These are phyloP conservation scores for Koerneria pararmatus DNA, from an alignment of 2,888 invertebrate species.

Conservation along the genomic window DNA sequence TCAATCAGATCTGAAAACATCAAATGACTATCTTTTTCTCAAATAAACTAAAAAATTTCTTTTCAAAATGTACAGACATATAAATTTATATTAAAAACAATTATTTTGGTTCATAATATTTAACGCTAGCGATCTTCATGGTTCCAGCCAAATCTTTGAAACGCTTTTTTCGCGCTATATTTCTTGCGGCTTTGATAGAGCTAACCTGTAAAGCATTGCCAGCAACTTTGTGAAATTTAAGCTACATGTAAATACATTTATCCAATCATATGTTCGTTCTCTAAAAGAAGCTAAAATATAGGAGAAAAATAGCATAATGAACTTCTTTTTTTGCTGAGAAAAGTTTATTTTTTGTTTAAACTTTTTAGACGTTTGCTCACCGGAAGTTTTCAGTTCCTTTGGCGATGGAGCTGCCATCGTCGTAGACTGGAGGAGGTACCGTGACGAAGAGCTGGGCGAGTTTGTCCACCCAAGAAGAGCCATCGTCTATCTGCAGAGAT, in stretches of 20 bases:
- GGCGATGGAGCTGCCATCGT: slow-evolving; percentile 32
- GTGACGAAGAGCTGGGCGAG: slow-evolving; percentile 55
- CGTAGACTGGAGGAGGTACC: slow-evolving; percentile 49
- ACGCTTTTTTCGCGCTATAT: too few relatives aligned
- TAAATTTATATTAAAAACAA: too few relatives aligned
- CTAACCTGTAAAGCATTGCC: too few relatives aligned
- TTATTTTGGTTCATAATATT: too few relatives aligned
- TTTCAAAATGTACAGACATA: too few relatives aligned
- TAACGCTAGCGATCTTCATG: too few relatives aligned
- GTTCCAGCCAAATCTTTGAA: too few relatives aligned
- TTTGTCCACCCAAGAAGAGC: slow-evolving; percentile 45
- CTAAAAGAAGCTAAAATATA: neutral
- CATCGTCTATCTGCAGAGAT: slow-evolving; percentile 23
- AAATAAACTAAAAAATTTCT: too few relatives aligned
- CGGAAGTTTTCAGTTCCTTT: slow-evolving; percentile 55
- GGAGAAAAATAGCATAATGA: neutral
- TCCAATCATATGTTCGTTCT: neutral
- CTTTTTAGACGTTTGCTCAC: slow-evolving; percentile 16
- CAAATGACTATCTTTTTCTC: too few relatives aligned
- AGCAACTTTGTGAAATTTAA: neutral
- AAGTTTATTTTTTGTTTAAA: neutral
- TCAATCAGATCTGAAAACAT: too few relatives aligned
- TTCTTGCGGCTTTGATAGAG: too few relatives aligned
- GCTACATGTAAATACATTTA: neutral
- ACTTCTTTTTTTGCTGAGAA: neutral